These are phyloP conservation scores for Zaprionus capensis DNA, from an alignment of 1,140 invertebrate genomes.

Conservation along the genomic window DNA sequence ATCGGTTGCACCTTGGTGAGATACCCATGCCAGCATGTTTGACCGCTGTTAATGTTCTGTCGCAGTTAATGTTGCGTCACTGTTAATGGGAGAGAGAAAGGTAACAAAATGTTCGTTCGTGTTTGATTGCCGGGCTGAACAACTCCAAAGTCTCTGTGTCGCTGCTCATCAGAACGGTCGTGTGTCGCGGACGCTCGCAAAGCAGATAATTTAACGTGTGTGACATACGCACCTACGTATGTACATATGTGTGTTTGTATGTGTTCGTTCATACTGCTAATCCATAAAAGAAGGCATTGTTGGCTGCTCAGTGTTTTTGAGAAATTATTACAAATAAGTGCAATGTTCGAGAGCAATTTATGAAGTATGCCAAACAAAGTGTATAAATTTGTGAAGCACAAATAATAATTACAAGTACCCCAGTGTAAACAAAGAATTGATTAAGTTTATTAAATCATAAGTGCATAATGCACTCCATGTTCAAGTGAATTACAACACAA, in stretches of 20 bases:
- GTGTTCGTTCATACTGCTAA: neutral
- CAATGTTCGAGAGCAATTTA: neutral
- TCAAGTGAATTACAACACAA: neutral
- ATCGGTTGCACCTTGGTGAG: too few species aligned
- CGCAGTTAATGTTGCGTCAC: neutral
- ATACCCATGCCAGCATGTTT: too few species aligned
- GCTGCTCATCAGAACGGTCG: constrained; percentile 26
- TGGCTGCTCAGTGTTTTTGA: neutral
- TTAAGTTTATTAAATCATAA: neutral
- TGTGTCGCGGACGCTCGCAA: constrained; percentile 31
- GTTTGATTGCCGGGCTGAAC: constrained; percentile 22
- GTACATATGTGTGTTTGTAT: constrained; percentile 18
- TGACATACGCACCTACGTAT: constrained; percentile 9
- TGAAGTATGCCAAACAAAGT: constrained; percentile 1
- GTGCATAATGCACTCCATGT: neutral
- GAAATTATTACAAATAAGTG: constrained; percentile 9
- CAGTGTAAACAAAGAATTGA: neutral
- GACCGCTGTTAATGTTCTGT: too few species aligned
- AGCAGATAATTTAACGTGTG: constrained; percentile 22
- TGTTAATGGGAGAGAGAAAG: constrained; percentile 21
- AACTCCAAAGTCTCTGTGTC: constrained; percentile 22
- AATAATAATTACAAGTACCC: constrained; percentile 7
- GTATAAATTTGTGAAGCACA: constrained; percentile 1
- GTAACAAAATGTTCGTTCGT: constrained; percentile 19
- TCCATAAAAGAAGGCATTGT: constrained; percentile 11